Base-by-base conservation (phyloP, 1,140 invertebrate species). In the Anthonomus grandis region DNA sequence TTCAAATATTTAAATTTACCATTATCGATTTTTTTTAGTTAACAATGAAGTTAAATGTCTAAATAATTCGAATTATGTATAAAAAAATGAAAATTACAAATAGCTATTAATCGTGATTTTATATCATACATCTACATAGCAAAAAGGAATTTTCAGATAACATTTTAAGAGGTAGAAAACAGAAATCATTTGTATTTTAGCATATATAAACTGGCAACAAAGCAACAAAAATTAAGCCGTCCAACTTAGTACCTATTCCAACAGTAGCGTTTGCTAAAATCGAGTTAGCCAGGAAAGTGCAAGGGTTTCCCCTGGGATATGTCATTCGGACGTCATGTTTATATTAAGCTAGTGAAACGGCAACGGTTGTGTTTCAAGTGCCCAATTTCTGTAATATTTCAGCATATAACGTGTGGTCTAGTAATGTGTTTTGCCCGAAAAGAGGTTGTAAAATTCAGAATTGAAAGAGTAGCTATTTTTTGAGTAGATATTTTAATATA, bases 301-400 rank as follows among this genome's bases (percentile, higher is more conserved):
- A 51, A 17, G 23, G 34, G 31, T 13, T 18, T 31, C 42, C 49
- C 24, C n/a, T 4, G 50, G 50, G 57, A 50, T 44, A 22, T 23
- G 41, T 54, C 57, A 59, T 37, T 38, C 49, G 25, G 18, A 5
- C 54, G 57, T 49, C 57, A 52, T 21, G 49, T 59, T 51, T 51
- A 45, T 47, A 52, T 58, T 58, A 34, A 24, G 3, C 34, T 5
- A 21, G 5, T 18, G 5, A 21, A 42, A 31, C 27, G 6, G 27
- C n/a, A 8, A n/a, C 27, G 6, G 27, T 31, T 31, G n/a, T n/a
- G n/a, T n/a, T n/a, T n/a, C n/a, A n/a, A n/a, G n/a, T n/a, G n/a
- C n/a, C n/a, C n/a, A n/a, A n/a, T n/a, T n/a, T n/a, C n/a, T n/a
- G n/a, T n/a, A n/a, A n/a, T n/a, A n/a, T n/a, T n/a, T n/a, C n/a